Evolutionary conservation across 2,113 vertebrate genomes (phyloP).

Genomic region (Carassius carassius): DNA sequence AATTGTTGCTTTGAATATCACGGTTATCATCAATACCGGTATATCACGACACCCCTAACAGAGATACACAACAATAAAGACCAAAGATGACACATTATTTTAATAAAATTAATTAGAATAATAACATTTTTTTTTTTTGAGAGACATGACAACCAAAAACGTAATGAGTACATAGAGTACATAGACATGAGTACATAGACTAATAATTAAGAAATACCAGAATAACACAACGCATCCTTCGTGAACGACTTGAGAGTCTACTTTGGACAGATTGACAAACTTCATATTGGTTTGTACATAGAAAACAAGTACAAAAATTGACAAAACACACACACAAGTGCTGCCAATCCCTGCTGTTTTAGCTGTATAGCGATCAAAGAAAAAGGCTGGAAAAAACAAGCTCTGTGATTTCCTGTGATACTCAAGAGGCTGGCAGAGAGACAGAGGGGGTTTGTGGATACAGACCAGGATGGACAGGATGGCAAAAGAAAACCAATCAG

Average conservation of each 20-base stretch:
- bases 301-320: neutral
- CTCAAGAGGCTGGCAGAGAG: neutral
- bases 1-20: too few relatives aligned
- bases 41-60: too few relatives aligned
- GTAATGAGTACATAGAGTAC: neutral
- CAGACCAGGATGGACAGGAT: neutral
- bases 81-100: neutral
- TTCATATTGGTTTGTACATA: neutral
- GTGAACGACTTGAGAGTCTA: neutral
- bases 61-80: conserved; percentile 14
- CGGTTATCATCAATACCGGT: too few relatives aligned
- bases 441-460: neutral
- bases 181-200: neutral
- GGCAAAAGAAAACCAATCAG: neutral
- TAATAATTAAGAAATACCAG: neutral
- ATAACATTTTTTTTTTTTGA: neutral
- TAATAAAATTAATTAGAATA: neutral
- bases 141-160: neutral
- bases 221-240: neutral
- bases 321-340: neutral
- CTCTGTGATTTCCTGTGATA: conserved; percentile 15
- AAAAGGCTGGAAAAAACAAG: conserved; percentile 5
- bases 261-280: neutral
- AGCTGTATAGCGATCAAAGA: conserved; percentile 23
- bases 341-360: conserved; percentile 1